Conservation (phyloP, 2,888 invertebrate species). For the Sepiola atlantica region DNA sequence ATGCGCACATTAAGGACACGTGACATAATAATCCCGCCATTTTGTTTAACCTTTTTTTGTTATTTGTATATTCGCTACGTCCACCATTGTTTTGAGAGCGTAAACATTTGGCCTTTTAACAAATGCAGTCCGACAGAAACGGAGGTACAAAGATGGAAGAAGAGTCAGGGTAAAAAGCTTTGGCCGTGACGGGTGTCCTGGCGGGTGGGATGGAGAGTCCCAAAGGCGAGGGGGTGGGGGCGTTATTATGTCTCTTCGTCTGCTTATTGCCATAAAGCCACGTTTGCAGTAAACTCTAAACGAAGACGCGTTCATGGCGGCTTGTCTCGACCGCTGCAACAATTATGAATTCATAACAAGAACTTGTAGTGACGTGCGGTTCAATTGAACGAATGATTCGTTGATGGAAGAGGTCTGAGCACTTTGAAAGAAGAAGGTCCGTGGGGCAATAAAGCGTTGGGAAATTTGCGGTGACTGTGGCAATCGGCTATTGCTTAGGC, state of each 20-base stretch:
- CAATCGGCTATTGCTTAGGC: not conserved
- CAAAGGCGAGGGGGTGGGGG: not conserved
- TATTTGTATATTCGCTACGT: not conserved
- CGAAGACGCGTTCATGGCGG: not conserved
- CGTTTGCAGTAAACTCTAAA: not conserved
- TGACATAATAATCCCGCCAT: not conserved
- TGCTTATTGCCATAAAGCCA: not conserved
- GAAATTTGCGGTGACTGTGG: not conserved
- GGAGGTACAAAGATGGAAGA: not conserved
- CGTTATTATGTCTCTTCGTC: not conserved
- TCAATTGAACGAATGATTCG: not conserved
- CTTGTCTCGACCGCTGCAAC: not conserved
- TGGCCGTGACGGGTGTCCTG: not conserved
- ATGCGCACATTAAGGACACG: not conserved
- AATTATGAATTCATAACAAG: not conserved
- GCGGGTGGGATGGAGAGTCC: not conserved
- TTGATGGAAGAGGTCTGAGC: not conserved
- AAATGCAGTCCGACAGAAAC: not conserved
- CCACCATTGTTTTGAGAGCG: not conserved
- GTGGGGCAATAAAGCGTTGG: not conserved
- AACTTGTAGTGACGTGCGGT: conserved; percentile 20
- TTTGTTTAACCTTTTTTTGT: not conserved
- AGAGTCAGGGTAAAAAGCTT: not conserved
- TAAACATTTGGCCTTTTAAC: not conserved
- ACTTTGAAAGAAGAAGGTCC: not conserved